Percentiles rank a stretch among this genome's conserved stretches.
Conservation (phyloP, 2,797 vertebrate genomes). For the Prionace glauca region DNA sequence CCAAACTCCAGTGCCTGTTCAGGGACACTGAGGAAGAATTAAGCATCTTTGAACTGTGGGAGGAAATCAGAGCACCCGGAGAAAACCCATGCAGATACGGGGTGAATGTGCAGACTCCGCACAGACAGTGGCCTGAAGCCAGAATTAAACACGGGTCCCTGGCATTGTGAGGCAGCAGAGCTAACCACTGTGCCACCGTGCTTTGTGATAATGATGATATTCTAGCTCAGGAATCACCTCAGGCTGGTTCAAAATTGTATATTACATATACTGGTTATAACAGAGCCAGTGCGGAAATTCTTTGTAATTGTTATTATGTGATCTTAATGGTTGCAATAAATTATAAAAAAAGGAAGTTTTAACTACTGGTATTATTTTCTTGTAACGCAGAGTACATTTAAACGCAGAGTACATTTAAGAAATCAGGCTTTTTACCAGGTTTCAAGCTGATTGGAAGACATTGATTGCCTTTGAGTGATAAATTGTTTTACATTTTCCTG, state of each 20-base stretch:
- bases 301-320: background rate
- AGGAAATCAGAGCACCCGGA: too few relatives aligned
- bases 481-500: background rate
- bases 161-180: too few relatives aligned
- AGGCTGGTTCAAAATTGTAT: background rate
- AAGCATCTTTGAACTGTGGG: too few relatives aligned
- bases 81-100: too few relatives aligned
- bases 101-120: too few relatives aligned
- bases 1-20: too few relatives aligned
- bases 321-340: background rate
- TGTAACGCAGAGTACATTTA: too few relatives aligned
- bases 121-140: too few relatives aligned
- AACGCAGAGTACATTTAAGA: background rate
- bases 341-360: background rate
- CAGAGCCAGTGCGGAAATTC: background rate
- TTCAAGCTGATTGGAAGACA: background rate
- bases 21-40: too few relatives aligned
- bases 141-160: too few relatives aligned
- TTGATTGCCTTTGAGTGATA: background rate
- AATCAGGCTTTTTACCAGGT: background rate
- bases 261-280: background rate
- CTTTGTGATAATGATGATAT: background rate
- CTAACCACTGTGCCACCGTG: too few relatives aligned
- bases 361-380: background rate
- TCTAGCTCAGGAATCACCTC: background rate